Evolutionary conservation across 2,888 invertebrate genomes (phyloP).

Genomic region (Chrysolina haemoptera): DNA sequence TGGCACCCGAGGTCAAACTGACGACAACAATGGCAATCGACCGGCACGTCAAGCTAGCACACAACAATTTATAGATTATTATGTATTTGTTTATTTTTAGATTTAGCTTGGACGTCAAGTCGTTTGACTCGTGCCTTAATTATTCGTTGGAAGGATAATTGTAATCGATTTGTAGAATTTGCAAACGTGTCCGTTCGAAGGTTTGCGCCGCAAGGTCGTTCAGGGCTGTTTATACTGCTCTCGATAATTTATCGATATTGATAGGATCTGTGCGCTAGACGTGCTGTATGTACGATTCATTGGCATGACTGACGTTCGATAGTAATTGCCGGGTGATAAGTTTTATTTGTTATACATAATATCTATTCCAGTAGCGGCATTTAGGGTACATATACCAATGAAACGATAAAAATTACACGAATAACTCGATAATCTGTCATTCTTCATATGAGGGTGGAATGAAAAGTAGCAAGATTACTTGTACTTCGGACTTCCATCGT

Average conservation of each 20-base stretch:
- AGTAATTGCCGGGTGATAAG: not conserved
- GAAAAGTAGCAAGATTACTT: too few relatives aligned
- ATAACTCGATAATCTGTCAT: too few relatives aligned
- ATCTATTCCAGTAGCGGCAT: too few relatives aligned
- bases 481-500: too few relatives aligned
- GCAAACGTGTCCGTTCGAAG: conserved; percentile 11
- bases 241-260: conserved; percentile 1
- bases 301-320: conserved; percentile 1
- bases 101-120: conserved; percentile 23
- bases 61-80: conserved; percentile 36
- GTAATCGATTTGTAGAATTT: conserved; percentile 18
- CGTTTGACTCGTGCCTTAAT: conserved; percentile 35
- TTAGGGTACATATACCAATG: too few relatives aligned
- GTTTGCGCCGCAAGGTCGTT: conserved; percentile 15
- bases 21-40: conserved; percentile 37
- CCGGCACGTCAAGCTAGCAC: conserved; percentile 43
- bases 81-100: conserved; percentile 32
- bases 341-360: too few relatives aligned
- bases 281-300: not conserved
- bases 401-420: too few relatives aligned
- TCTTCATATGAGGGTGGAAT: too few relatives aligned
- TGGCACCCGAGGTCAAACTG: conserved; percentile 36
- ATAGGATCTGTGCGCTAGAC: conserved; percentile 16
- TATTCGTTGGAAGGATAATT: conserved; percentile 23
- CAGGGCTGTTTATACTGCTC: conserved; percentile 12